Conservation (phyloP, 1,140 invertebrate genomes). For the Lethocerus indicus region DNA sequence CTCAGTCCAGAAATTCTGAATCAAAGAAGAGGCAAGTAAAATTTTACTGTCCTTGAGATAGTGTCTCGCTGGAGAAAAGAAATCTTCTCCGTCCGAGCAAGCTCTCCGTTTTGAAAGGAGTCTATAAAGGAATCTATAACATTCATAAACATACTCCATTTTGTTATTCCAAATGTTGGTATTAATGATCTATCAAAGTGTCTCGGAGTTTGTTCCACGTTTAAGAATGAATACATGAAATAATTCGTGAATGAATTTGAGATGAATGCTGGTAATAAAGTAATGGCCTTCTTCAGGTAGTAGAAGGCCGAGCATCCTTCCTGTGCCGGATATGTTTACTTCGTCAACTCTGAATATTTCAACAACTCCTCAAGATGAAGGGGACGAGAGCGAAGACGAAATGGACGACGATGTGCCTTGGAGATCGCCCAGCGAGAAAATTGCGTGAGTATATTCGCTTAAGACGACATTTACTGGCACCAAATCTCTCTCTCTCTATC, state of each 20-base stretch:
- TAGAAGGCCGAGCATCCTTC: constrained; percentile 65
- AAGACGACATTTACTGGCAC: too few relatives aligned
- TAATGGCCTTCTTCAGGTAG: constrained; percentile 37
- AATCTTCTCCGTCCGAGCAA: too few relatives aligned
- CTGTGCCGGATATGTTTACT: constrained; percentile 75
- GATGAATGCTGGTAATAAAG: neutral
- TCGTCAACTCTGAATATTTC: constrained; percentile 56
- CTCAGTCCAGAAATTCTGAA: constrained; percentile 60
- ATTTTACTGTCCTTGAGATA: too few relatives aligned
- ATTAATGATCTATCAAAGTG: too few relatives aligned
- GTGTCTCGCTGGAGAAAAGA: too few relatives aligned
- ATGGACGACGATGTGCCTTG: constrained; percentile 76
- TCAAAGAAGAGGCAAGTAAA: constrained; percentile 53
- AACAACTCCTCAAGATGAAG: constrained; percentile 47
- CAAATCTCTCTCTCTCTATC: too few relatives aligned
- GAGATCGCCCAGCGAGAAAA: constrained; percentile 75
- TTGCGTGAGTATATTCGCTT: constrained; percentile 56
- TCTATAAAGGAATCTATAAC: too few relatives aligned
- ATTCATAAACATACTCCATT: neutral
- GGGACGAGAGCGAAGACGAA: constrained; percentile 72
- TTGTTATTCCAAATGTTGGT: too few relatives aligned
- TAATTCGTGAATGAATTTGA: neutral
- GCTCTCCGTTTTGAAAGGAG: too few relatives aligned
- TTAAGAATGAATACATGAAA: neutral
- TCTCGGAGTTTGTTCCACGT: too few relatives aligned